Conservation (phyloP, 2,113 vertebrate species). For the Sigmodon hispidus region DNA sequence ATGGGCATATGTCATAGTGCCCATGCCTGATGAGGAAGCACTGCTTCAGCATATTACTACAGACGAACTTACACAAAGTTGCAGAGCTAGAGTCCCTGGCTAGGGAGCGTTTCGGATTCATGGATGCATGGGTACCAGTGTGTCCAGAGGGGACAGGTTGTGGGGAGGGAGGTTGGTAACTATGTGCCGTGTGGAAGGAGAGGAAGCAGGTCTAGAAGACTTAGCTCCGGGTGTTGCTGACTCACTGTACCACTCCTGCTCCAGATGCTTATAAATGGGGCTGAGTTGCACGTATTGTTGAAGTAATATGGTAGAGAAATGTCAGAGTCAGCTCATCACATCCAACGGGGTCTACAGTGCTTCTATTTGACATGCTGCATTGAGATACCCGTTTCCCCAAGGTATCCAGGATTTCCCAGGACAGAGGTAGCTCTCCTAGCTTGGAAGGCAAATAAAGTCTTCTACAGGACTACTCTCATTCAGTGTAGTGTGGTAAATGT, state of each 20-base stretch:
- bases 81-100: neutral
- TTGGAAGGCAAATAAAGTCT: neutral
- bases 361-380: neutral
- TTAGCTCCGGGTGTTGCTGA: neutral
- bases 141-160: neutral
- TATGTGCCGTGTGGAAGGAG: neutral
- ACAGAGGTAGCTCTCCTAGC: slow-evolving; percentile 21
- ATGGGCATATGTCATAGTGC: neutral
- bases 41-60: neutral
- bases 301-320: neutral
- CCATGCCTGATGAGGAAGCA: neutral
- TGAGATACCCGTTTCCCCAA: neutral
- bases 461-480: neutral
- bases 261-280: slow-evolving; percentile 19
- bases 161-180: neutral
- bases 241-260: neutral
- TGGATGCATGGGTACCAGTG: neutral
- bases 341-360: neutral
- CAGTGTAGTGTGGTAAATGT: neutral
- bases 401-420: neutral
- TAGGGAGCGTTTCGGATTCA: neutral
- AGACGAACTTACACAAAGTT: neutral
- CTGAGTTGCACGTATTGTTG: neutral
- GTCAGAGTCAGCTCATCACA: neutral
- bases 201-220: neutral